Percentiles rank a stretch among this genome's conserved stretches.
These are phyloP conservation scores for Spodoptera picta DNA, from an alignment of 2,888 invertebrate genomes.

Conservation along the genomic window DNA sequence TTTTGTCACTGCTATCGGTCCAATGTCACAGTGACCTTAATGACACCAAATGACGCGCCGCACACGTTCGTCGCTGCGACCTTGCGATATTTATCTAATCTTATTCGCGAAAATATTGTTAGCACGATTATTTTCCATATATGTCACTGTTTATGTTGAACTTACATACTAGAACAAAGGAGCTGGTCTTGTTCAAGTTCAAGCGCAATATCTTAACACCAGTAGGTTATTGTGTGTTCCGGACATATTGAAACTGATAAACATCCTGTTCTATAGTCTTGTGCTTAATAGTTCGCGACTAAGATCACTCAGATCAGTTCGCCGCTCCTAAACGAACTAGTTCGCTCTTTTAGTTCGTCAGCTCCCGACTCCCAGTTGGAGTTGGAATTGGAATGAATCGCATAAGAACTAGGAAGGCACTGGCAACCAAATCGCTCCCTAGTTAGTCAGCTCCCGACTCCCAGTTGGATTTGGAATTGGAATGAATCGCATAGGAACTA, in stretches of 20 bases:
- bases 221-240: conserved; percentile 1
- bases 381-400: too few relatives aligned
- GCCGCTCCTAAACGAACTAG: too few relatives aligned
- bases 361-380: too few relatives aligned
- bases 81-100: conserved; percentile 88
- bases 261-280: background rate
- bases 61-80: conserved; percentile 79
- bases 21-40: conserved; percentile 89
- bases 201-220: conserved; percentile 9
- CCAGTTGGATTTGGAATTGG: too few relatives aligned
- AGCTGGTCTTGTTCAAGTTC: conserved; percentile 31
- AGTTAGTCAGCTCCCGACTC: too few relatives aligned
- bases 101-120: conserved; percentile 79
- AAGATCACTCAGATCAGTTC: too few relatives aligned
- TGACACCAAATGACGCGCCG: conserved; percentile 85
- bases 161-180: conserved; percentile 40
- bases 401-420: too few relatives aligned
- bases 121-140: conserved; percentile 67
- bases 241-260: background rate
- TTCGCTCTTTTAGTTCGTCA: too few relatives aligned
- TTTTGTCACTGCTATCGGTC: conserved; percentile 85
- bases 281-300: too few relatives aligned
- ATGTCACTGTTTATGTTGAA: conserved; percentile 48
- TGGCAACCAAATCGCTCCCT: too few relatives aligned
- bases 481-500: too few relatives aligned